Evolutionary conservation across 2,113 vertebrate species (phyloP).

Genomic region (Lamprotornis superbus): DNA sequence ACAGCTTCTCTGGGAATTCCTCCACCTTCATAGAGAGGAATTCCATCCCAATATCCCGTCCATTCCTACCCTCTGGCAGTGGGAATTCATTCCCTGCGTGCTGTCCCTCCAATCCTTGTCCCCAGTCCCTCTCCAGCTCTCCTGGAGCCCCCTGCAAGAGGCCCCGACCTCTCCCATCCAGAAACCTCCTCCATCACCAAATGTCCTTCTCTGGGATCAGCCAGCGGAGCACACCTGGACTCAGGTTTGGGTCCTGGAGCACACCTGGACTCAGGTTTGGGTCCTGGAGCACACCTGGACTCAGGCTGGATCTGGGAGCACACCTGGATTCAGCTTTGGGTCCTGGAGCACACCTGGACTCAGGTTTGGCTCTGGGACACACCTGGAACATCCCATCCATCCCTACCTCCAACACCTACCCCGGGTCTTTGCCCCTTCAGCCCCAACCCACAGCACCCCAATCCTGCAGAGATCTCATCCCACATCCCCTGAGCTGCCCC

Average conservation of each 20-base stretch:
- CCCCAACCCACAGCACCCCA: rapidly evolving
- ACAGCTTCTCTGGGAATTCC: not conserved
- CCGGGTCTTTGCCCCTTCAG: rapidly evolving
- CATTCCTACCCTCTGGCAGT: too few relatives aligned
- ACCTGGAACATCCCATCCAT: not conserved
- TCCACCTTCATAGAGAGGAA: too few relatives aligned
- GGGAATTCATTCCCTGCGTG: not conserved
- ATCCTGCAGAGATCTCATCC: not conserved
- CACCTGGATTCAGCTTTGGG: not conserved
- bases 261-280: not conserved
- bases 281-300: not conserved
- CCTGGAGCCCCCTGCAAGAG: not conserved
- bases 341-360: not conserved
- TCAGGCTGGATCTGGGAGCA: not conserved
- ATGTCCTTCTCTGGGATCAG: not conserved
- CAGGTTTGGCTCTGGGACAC: not conserved
- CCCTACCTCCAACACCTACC: not conserved
- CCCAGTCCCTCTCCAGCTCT: not conserved
- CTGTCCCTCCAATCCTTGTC: too few relatives aligned
- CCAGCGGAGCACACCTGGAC: not conserved
- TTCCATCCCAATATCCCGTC: too few relatives aligned
- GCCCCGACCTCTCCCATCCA: not conserved
- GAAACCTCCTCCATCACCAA: not conserved
- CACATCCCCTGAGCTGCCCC: not conserved
- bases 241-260: not conserved